Conservation (phyloP, 2,888 invertebrate species). For the Amiota communis region DNA sequence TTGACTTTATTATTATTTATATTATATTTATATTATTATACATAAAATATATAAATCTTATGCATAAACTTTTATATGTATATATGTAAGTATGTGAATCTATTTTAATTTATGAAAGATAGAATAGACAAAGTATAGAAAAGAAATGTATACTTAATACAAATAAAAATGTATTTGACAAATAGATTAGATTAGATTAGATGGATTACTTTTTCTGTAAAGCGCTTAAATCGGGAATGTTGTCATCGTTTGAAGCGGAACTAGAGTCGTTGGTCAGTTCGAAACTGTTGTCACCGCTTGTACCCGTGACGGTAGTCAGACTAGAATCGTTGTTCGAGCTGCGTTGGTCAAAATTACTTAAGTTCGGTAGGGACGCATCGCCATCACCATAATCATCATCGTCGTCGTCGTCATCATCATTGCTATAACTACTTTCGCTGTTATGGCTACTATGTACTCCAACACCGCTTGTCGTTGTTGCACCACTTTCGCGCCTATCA, state of each 20-base stretch:
- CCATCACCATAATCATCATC: constrained; percentile 43
- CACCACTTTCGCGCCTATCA: constrained; percentile 36
- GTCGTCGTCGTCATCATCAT: constrained; percentile 53
- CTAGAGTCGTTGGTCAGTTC: constrained; percentile 69
- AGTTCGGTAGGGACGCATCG: constrained; percentile 63
- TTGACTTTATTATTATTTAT: too few relatives aligned
- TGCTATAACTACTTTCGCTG: constrained; percentile 51
- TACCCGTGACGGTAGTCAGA: constrained; percentile 71
- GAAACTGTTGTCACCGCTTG: constrained; percentile 71
- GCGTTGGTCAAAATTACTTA: constrained; percentile 68
- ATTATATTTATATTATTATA: not conserved
- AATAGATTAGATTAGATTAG: constrained; percentile 34
- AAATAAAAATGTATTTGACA: constrained; percentile 15
- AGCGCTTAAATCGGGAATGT: constrained; percentile 65
- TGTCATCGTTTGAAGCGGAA: constrained; percentile 59
- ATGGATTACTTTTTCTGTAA: constrained; percentile 46
- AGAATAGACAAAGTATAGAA: constrained; percentile 12
- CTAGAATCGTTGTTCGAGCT: constrained; percentile 71
- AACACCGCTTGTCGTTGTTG: not conserved
- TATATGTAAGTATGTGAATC: too few relatives aligned
- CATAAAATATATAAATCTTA: constrained; percentile 3
- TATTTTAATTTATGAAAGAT: constrained; percentile 1
- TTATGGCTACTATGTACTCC: constrained; percentile 33
- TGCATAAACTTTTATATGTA: not conserved
- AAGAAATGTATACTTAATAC: not conserved